phyloP scores from a whole-genome alignment of 2,797 vertebrate genomes.

The Melanotaenia nigrans region DNA sequence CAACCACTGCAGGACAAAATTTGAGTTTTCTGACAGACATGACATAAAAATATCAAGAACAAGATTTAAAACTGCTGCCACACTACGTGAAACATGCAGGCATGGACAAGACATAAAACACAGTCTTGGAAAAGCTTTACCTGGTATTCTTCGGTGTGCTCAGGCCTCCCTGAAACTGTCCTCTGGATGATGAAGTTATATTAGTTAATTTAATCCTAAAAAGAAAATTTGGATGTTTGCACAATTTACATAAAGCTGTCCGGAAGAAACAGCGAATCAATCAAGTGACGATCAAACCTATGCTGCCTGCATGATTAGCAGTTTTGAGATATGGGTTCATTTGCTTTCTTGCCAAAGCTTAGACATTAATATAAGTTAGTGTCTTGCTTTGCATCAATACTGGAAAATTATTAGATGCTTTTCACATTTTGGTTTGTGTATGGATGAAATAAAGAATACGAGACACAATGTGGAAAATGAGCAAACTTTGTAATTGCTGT shows the following conservation, averaged over 20 bases:
- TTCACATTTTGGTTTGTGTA: neutral
- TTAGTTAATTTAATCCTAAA: slow-evolving; percentile 1
- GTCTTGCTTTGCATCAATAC: neutral
- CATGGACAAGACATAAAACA: slow-evolving; percentile 13
- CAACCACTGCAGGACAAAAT: slow-evolving; percentile 1
- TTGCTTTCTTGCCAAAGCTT: neutral
- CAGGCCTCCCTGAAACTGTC: neutral
- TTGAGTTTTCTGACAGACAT: slow-evolving; percentile 11
- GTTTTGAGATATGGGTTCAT: neutral
- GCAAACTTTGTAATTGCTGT: neutral
- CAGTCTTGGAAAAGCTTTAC: neutral
- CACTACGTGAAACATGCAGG: slow-evolving; percentile 12
- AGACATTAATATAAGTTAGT: neutral
- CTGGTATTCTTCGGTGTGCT: neutral
- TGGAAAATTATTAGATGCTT: neutral
- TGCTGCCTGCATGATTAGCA: neutral
- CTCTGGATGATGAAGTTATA: neutral
- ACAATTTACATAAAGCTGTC: neutral
- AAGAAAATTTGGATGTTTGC: neutral
- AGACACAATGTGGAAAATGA: neutral
- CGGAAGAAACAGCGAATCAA: neutral
- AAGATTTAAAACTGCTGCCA: slow-evolving; percentile 16
- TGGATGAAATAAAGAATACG: neutral
- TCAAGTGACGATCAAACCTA: neutral
- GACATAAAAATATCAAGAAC: slow-evolving; percentile 6